Evolutionary conservation across 2,113 vertebrate genomes (phyloP).

Genomic region (Mesoclemmys tuberculata): DNA sequence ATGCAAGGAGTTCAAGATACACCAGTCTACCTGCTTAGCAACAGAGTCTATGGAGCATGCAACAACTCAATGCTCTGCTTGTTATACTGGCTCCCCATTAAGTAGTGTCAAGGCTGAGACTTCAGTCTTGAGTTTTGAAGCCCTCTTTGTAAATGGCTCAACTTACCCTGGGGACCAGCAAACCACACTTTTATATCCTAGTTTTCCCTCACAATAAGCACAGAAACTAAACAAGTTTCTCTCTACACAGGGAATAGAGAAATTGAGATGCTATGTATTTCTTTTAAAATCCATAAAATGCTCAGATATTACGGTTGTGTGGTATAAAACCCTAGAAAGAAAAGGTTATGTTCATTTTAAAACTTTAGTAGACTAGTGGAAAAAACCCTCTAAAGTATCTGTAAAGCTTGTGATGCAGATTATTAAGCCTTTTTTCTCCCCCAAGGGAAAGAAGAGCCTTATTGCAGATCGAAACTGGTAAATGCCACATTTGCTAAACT

Average conservation of each 20-base stretch:
- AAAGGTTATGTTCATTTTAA: neutral
- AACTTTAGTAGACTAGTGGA: neutral
- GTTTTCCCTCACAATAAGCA: neutral
- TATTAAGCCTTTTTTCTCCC: neutral
- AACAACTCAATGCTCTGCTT: neutral
- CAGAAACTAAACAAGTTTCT: neutral
- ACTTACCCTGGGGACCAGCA: neutral
- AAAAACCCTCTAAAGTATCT: neutral
- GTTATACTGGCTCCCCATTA: neutral
- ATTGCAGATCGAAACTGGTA: neutral
- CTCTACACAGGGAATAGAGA: neutral
- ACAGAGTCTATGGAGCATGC: neutral
- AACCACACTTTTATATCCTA: rapidly evolving
- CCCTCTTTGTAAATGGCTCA: rapidly evolving
- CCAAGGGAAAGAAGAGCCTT: neutral
- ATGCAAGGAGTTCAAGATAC: neutral
- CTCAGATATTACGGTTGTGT: neutral
- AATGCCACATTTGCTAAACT: neutral
- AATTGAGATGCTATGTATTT: neutral
- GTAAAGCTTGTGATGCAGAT: neutral
- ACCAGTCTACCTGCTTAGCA: neutral
- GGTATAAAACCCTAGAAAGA: neutral
- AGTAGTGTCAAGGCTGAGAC: neutral
- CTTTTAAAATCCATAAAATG: neutral
- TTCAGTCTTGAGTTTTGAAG: rapidly evolving